phyloP scores from a whole-genome alignment of 2,113 vertebrate genomes.

The Aptenodytes forsteri region DNA sequence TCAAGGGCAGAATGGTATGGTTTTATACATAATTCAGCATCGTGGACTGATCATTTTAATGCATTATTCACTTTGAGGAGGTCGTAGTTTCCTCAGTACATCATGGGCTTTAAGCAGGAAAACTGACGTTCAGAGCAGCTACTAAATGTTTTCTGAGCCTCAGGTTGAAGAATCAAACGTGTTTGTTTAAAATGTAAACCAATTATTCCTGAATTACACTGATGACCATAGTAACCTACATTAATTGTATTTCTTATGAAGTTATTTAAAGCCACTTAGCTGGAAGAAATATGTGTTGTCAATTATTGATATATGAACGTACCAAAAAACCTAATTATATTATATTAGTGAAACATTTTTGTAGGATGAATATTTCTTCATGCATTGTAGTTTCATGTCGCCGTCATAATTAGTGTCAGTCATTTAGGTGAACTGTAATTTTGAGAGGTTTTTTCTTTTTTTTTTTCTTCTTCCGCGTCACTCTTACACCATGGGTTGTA shows the following conservation, averaged over 20 bases:
- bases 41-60: background rate
- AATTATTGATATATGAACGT: conserved; percentile 34
- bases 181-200: conserved; percentile 22
- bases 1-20: background rate
- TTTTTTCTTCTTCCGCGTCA: background rate
- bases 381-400: background rate
- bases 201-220: conserved; percentile 20
- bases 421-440: background rate
- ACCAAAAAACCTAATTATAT: conserved; percentile 31
- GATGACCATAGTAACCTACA: conserved; percentile 32
- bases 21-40: background rate
- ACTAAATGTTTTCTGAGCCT: background rate
- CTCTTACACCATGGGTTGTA: background rate
- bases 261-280: conserved; percentile 31
- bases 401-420: background rate
- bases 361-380: background rate
- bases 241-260: background rate
- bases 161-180: background rate
- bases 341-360: conserved; percentile 20
- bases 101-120: background rate
- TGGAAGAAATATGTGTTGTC: conserved; percentile 27
- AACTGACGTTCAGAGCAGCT: background rate
- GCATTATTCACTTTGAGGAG: background rate
- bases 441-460: background rate
- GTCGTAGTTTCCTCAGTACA: background rate